Percentiles rank a stretch among this genome's conserved stretches.
These are phyloP conservation scores for Galemys pyrenaicus DNA, from an alignment of 2,113 vertebrate species.

Conservation along the genomic window DNA sequence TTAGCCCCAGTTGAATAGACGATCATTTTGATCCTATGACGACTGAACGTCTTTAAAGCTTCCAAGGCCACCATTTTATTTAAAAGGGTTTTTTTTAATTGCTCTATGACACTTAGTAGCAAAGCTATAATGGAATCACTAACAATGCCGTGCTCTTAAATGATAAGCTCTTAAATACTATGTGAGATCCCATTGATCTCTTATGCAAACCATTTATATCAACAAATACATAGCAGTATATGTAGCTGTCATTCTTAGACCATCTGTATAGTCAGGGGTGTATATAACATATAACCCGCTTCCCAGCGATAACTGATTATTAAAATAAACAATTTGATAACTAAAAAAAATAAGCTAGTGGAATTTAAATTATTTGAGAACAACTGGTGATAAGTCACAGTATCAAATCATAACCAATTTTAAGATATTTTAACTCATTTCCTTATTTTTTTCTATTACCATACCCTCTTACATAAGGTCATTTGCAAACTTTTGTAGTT, in stretches of 20 bases:
- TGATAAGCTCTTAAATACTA: background rate
- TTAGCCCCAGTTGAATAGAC: background rate
- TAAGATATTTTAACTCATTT: background rate
- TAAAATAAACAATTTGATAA: background rate
- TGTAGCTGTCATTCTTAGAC: background rate
- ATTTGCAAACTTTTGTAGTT: background rate
- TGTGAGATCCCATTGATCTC: no score
- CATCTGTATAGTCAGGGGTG: background rate
- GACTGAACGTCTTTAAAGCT: background rate
- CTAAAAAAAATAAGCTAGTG: background rate
- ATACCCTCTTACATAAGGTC: background rate
- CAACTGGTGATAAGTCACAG: background rate
- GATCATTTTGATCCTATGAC: background rate
- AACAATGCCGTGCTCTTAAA: background rate
- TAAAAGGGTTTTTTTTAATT: background rate
- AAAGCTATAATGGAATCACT: background rate
- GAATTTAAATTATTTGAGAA: background rate
- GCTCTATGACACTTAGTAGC: background rate
- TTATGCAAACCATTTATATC: background rate
- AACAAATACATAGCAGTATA: background rate
- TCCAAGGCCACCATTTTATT: background rate
- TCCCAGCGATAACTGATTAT: background rate
- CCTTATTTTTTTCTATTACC: background rate
- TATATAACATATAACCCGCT: background rate
- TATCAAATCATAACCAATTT: background rate